Percentiles rank a stretch among this genome's conserved stretches.
Evolutionary conservation across 2,113 vertebrate genomes (phyloP).

Genomic region (Antigone vipio): DNA sequence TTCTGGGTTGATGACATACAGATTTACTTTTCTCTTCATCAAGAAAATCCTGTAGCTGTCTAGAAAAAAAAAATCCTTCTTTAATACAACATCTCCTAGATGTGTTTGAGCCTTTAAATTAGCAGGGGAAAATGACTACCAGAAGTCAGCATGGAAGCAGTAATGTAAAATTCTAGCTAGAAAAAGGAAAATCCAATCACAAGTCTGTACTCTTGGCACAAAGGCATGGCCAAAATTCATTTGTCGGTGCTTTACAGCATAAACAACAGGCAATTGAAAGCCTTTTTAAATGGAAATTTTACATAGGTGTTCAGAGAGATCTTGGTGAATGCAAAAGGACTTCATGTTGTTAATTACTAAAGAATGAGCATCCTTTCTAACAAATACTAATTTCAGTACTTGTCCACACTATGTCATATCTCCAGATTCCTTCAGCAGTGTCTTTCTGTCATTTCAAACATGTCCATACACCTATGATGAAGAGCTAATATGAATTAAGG

Average conservation of each 20-base stretch:
- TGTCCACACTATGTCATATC: not conserved
- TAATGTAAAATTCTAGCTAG: not conserved
- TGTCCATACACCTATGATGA: not conserved
- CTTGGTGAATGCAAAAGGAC: not conserved
- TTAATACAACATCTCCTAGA: not conserved
- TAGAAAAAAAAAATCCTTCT: not conserved
- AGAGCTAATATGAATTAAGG: not conserved
- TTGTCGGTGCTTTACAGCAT: not conserved
- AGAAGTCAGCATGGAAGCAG: not conserved
- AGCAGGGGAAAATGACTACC: not conserved
- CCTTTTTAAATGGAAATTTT: not conserved
- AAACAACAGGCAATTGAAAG: not conserved
- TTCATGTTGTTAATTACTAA: not conserved
- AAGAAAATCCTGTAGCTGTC: conserved; percentile 2
- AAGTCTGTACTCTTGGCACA: not conserved
- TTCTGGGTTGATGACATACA: conserved; percentile 45
- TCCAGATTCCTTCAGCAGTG: not conserved
- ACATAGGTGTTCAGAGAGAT: not conserved
- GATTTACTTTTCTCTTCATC: conserved; percentile 51
- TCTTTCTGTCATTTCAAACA: not conserved
- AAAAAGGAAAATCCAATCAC: not conserved
- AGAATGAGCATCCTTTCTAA: not conserved
- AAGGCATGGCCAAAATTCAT: not conserved
- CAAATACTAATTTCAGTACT: not conserved
- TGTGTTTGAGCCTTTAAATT: not conserved